phyloP scores from a whole-genome alignment of 2,888 invertebrate species.

The Fabriciana adippe region DNA sequence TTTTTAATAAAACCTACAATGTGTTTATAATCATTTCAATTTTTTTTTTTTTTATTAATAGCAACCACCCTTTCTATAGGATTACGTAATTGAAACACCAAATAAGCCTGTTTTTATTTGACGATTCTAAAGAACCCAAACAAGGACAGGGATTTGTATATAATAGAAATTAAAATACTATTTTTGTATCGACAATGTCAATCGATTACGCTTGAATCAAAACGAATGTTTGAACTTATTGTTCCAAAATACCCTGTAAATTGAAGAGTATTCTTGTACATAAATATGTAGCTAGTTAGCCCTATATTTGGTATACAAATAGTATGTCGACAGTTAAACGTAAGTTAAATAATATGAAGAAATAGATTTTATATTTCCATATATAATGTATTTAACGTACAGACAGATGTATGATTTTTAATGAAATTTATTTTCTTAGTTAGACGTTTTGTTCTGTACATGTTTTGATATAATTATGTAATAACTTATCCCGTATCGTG shows the following conservation, averaged over 20 bases:
- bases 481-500: too few species aligned
- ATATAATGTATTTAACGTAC: slow-evolving; percentile 17
- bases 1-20: too few species aligned
- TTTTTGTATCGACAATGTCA: slow-evolving; percentile 34
- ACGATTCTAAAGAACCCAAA: slow-evolving; percentile 10
- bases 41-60: not conserved
- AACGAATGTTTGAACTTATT: slow-evolving; percentile 23
- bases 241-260: not conserved
- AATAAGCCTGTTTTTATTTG: not conserved
- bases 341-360: slow-evolving; percentile 1
- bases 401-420: slow-evolving; percentile 12
- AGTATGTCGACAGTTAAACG: slow-evolving; percentile 6
- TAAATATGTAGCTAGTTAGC: slow-evolving; percentile 13
- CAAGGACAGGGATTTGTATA: slow-evolving; percentile 33
- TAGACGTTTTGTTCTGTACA: not conserved
- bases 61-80: not conserved
- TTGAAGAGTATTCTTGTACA: slow-evolving; percentile 8
- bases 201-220: slow-evolving; percentile 24
- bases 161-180: slow-evolving; percentile 28
- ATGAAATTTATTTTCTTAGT: slow-evolving; percentile 7
- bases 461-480: not conserved
- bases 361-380: slow-evolving; percentile 12
- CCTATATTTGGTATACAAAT: slow-evolving; percentile 1
- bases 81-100: slow-evolving; percentile 2
- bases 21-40: slow-evolving; percentile 9